These are phyloP conservation scores for Phalacrocorax pelagicus DNA, from an alignment of 2,113 vertebrate species.

Conservation along the genomic window DNA sequence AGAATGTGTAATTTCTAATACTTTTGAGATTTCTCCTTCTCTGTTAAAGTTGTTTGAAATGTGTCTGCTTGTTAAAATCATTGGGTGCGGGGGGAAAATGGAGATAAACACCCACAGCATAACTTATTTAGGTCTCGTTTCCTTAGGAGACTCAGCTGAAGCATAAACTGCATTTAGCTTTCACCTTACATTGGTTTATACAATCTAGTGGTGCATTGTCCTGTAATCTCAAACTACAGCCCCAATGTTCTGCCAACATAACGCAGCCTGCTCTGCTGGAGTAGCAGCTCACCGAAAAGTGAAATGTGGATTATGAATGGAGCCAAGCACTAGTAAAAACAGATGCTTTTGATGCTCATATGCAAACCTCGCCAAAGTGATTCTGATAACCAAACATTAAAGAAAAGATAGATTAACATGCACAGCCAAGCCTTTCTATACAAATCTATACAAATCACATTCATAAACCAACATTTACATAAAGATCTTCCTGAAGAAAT, in stretches of 20 bases:
- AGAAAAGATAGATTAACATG: background rate
- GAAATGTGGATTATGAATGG: background rate
- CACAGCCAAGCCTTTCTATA: background rate
- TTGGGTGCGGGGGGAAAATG: background rate
- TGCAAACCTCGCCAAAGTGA: background rate
- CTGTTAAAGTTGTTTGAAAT: background rate
- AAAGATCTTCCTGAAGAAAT: background rate
- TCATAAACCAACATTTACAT: background rate
- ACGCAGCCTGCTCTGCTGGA: background rate
- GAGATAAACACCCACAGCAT: background rate
- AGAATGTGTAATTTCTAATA: background rate
- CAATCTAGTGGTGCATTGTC: background rate
- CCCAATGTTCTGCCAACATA: background rate
- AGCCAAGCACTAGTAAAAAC: background rate
- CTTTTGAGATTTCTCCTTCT: slow-evolving; percentile 6
- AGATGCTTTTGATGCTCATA: background rate
- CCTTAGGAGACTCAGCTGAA: background rate
- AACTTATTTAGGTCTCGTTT: background rate
- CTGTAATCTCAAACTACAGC: background rate
- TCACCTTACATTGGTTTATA: background rate
- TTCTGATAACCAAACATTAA: background rate
- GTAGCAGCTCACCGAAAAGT: background rate
- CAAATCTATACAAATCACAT: background rate
- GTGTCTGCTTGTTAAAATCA: background rate
- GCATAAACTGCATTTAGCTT: background rate